Evolutionary conservation across 1,140 invertebrate species (phyloP).

Genomic region (Nomia melanderi): DNA sequence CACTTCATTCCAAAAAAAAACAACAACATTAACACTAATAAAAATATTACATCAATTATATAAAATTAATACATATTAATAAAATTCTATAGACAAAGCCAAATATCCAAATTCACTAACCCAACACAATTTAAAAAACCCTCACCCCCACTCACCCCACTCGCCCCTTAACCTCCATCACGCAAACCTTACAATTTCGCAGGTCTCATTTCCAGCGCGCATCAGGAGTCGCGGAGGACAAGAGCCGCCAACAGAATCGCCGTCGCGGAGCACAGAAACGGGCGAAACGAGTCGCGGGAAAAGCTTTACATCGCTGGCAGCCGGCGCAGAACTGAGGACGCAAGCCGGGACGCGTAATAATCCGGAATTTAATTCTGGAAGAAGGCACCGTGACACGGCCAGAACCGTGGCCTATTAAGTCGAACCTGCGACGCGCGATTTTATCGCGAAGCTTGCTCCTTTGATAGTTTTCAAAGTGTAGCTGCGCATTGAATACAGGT

Average conservation of each 20-base stretch:
- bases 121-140: no score
- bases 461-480: conserved; percentile 9
- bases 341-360: conserved; percentile 18
- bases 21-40: no score
- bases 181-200: no score
- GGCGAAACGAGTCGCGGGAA: not conserved
- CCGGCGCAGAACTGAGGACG: conserved; percentile 17
- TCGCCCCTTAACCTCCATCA: no score
- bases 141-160: no score
- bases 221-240: not conserved
- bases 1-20: no score
- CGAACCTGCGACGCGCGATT: not conserved
- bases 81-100: no score
- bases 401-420: conserved; percentile 27
- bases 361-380: conserved; percentile 39
- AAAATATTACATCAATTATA: no score
- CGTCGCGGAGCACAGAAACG: not conserved
- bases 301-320: not conserved
- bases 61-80: no score
- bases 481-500: conserved; percentile 2
- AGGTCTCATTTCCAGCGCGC: not conserved
- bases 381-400: conserved; percentile 34
- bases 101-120: no score
- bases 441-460: not conserved
- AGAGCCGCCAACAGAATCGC: not conserved